These are phyloP conservation scores for Rynchops niger DNA, from an alignment of 2,113 vertebrate species.

Conservation along the genomic window DNA sequence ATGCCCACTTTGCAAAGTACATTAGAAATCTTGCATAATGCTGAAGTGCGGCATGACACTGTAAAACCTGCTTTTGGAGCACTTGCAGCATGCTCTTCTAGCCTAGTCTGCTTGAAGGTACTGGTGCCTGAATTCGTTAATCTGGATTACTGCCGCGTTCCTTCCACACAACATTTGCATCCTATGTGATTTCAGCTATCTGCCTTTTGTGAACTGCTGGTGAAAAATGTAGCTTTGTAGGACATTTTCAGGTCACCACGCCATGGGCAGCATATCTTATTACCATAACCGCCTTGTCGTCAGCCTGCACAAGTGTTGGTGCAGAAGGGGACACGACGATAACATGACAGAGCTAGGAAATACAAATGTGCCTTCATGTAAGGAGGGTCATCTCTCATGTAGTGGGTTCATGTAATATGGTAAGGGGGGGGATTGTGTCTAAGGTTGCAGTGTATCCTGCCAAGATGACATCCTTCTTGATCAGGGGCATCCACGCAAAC, in stretches of 20 bases:
- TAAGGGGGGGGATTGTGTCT: background rate
- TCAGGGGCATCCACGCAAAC: background rate
- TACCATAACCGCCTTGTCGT: background rate
- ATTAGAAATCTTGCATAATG: background rate
- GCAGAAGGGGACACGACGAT: rapidly evolving
- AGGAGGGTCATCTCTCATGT: background rate
- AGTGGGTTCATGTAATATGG: background rate
- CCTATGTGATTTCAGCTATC: background rate
- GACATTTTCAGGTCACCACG: background rate
- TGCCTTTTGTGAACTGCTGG: background rate
- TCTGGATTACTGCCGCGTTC: background rate
- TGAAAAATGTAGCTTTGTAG: background rate
- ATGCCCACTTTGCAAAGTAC: background rate
- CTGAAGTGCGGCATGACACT: rapidly evolving
- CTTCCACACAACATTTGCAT: background rate
- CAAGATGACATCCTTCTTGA: background rate
- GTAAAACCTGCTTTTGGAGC: background rate
- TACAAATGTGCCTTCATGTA: background rate
- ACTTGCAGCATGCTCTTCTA: background rate
- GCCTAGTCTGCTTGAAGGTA: background rate
- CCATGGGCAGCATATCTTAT: background rate
- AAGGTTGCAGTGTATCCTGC: background rate
- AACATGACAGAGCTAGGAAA: background rate
- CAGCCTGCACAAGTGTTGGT: background rate
- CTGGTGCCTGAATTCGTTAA: background rate